Evolutionary conservation across 1,140 invertebrate species (phyloP).

Genomic region (Drosophila nigromelanica): DNA sequence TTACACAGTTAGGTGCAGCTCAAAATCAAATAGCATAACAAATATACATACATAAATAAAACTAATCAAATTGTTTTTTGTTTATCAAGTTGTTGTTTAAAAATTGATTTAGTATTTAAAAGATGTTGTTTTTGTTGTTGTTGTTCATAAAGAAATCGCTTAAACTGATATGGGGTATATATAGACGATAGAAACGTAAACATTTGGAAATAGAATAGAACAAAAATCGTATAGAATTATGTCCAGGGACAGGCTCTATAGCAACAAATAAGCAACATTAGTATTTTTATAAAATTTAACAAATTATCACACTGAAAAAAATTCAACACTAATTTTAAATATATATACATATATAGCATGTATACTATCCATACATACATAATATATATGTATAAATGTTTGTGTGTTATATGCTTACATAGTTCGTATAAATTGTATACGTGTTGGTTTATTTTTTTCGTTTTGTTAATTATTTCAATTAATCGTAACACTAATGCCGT

Average conservation of each 20-base stretch:
- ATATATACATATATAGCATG: constrained; percentile 26
- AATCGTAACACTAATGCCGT: constrained; percentile 41
- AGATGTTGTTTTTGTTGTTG: background rate
- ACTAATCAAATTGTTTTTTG: constrained; percentile 6
- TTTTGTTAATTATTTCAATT: constrained; percentile 34
- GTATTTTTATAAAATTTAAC: constrained; percentile 73
- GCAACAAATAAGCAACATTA: constrained; percentile 74
- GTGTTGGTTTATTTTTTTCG: constrained; percentile 32
- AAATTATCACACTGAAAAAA: constrained; percentile 83
- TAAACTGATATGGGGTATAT: background rate
- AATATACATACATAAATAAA: constrained; percentile 11
- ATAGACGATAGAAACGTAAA: constrained; percentile 35
- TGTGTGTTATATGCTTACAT: constrained; percentile 35
- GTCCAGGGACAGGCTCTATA: constrained; percentile 26
- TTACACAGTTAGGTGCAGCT: constrained; percentile 13
- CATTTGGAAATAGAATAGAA: constrained; percentile 27
- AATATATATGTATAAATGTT: constrained; percentile 20
- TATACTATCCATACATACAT: constrained; percentile 24
- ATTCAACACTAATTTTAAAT: constrained; percentile 80
- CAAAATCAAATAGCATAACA: constrained; percentile 30
- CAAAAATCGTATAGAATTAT: constrained; percentile 16
- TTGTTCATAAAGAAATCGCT: background rate
- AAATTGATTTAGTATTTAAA: constrained; percentile 6
- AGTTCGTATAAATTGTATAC: constrained; percentile 69
- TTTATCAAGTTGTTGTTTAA: constrained; percentile 11